Base-by-base conservation (phyloP, 2,888 invertebrate genomes). In the Seira sanloemensis region DNA sequence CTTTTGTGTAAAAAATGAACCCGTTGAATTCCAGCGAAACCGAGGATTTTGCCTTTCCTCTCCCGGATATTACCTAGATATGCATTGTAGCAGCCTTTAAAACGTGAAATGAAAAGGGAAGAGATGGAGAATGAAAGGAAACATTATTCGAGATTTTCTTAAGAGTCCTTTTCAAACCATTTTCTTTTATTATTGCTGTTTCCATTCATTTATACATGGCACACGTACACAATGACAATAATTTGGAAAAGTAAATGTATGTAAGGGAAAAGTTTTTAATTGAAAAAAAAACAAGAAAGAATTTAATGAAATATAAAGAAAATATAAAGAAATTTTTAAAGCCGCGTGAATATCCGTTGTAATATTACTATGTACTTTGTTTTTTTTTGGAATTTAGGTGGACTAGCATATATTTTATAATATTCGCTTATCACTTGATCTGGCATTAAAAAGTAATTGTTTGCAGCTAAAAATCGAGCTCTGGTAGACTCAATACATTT, bases 1-100 rank as follows among this genome's bases (percentile, higher is more conserved):
- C 77, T 82, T 82, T 77, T 37, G 74, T 72, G 71, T 72, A 50
- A 76, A 79, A 80, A 74, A 80, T 75, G 80, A 69, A 67, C 75
- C 73, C 68, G 62, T 79, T 67, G 62, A 73, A 25, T 74, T 79
- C 37, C 50, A n/a, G n/a, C 50, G 68, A 79, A 68, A 78, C 62
- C 62, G 78, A 78, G 69, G 78, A 69, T 78, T 78, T 78, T n/a
- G n/a, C 69, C 78, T 66, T 67, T 19, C 24, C 19, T 37, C 69
- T 27, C 37, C 23, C 37, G 23, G 9, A 18, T 54, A 46, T 19
- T 37, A 58, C 9, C 5, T 50, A 68, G 37, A 54, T 69, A 37
- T 78, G 71, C 24, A 68, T 78, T 69, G 46, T n/a, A 50, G n/a
- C 12, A 50, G 50, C 50, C 16, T 2, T 50, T 7, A 50, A 50